Evolutionary conservation across 2,797 vertebrate genomes (phyloP).

Genomic region (Masticophis lateralis): DNA sequence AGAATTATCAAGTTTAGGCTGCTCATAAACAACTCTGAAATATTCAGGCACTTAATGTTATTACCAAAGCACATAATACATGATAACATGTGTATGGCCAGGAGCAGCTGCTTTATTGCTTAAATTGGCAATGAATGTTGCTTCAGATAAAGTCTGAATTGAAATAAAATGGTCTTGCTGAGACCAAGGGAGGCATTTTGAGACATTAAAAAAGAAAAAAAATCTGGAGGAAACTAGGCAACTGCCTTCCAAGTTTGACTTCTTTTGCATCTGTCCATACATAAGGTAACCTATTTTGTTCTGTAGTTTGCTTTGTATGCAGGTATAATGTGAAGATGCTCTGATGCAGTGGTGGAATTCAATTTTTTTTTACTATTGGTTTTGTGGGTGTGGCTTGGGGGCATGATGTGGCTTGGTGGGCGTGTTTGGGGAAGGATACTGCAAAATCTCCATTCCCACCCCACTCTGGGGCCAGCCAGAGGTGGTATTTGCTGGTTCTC

Average conservation of each 20-base stretch:
- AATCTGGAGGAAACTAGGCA: background rate
- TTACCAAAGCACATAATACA: background rate
- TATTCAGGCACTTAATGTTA: background rate
- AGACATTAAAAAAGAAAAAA: background rate
- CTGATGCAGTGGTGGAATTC: background rate
- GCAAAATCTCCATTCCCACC: no score
- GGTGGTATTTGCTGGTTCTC: no score
- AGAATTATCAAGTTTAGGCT: background rate
- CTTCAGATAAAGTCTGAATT: background rate
- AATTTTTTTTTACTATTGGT: no score
- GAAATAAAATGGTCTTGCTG: background rate
- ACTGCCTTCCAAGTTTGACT: background rate
- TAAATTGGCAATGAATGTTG: background rate
- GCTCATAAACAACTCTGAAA: background rate
- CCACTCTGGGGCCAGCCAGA: no score
- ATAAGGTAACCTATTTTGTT: background rate
- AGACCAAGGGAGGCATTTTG: background rate
- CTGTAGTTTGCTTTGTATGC: background rate
- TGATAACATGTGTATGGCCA: background rate
- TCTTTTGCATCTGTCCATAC: background rate
- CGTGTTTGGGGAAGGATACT: no score
- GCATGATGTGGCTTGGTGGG: no score
- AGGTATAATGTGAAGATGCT: background rate
- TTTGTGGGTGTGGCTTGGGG: no score
- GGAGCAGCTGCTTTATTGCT: background rate